Conservation (phyloP, 2,888 invertebrate genomes). For the Andrena camellia region DNA sequence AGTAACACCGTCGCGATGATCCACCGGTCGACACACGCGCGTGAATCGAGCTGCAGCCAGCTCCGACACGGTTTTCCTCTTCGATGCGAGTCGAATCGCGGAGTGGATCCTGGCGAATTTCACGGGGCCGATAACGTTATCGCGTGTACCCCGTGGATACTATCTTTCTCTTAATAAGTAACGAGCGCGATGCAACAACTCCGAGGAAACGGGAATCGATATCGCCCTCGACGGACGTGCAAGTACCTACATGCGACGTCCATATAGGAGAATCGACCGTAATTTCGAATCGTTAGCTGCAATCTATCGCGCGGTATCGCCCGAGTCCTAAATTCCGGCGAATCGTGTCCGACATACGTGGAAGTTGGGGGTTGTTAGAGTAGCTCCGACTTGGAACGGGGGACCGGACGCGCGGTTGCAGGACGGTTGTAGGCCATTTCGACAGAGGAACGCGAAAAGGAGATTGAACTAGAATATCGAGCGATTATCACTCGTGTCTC, state of each 20-base stretch:
- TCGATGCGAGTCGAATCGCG: not conserved
- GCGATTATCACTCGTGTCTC: constrained; percentile 68
- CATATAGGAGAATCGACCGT: not conserved
- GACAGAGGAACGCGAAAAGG: not conserved
- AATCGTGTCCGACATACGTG: not conserved
- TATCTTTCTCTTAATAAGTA: constrained; percentile 18
- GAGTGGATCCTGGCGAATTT: not conserved
- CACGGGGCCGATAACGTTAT: not conserved
- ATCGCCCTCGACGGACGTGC: constrained; percentile 5
- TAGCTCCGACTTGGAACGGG: not conserved
- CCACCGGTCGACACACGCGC: not conserved
- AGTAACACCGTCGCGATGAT: constrained; percentile 27
- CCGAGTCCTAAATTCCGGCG: not conserved
- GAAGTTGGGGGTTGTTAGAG: not conserved
- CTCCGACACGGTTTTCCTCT: not conserved
- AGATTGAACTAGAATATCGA: constrained; percentile 50
- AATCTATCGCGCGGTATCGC: constrained; percentile 1
- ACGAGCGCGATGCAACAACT: constrained; percentile 26
- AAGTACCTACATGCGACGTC: not conserved
- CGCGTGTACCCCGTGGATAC: constrained; percentile 8
- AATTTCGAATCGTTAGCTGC: constrained; percentile 3
- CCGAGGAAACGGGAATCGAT: constrained; percentile 26
- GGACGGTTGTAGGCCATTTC: not conserved
- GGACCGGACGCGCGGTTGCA: not conserved
- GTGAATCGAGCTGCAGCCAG: not conserved